Conservation (phyloP, 2,797 vertebrate species). For the Miichthys miiuy region DNA sequence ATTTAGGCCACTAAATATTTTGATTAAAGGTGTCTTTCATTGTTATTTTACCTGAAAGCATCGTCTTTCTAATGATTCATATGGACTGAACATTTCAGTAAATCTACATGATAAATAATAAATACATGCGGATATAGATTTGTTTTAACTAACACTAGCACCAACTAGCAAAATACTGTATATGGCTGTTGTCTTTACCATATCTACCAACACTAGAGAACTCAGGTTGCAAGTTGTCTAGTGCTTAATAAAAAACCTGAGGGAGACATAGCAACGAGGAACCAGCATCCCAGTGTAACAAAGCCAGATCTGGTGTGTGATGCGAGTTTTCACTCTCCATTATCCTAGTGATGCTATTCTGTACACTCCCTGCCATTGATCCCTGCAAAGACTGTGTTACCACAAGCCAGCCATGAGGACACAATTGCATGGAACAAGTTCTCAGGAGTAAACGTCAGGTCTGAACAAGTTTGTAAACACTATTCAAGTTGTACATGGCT, state of each 20-base stretch:
- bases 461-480: conserved; percentile 42
- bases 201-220: conserved; percentile 5
- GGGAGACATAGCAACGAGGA: conserved; percentile 31
- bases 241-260: conserved; percentile 44
- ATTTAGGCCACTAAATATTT: conserved; percentile 52
- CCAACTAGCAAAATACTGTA: conserved; percentile 18
- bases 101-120: conserved; percentile 3
- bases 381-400: conserved; percentile 14
- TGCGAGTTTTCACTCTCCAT: conserved; percentile 27
- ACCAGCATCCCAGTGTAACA: conserved; percentile 5
- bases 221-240: background rate
- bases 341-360: conserved; percentile 24
- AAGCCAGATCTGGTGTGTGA: conserved; percentile 12
- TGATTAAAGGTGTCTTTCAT: conserved; percentile 30
- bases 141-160: conserved; percentile 19
- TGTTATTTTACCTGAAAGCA: conserved; percentile 44
- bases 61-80: conserved; percentile 16
- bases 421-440: conserved; percentile 6
- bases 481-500: conserved; percentile 19
- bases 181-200: conserved; percentile 65
- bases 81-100: background rate
- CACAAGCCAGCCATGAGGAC: conserved; percentile 11
- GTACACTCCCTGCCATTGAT: conserved; percentile 25
- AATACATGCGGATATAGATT: conserved; percentile 27
- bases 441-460: conserved; percentile 23